Evolutionary conservation across 2,113 vertebrate genomes (phyloP).

Genomic region (Oophaga pumilio): DNA sequence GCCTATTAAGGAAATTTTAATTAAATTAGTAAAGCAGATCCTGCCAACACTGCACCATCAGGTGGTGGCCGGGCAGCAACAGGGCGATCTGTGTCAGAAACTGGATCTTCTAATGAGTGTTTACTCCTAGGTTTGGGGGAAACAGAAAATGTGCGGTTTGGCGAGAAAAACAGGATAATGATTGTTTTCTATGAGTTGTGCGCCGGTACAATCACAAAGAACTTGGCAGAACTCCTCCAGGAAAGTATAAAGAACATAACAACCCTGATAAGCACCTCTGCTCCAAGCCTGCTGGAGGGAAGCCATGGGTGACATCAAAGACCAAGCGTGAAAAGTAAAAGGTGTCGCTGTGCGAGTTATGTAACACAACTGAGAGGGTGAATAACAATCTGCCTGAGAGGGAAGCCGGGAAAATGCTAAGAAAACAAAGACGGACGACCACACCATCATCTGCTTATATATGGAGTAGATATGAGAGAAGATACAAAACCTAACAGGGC

Average conservation of each 20-base stretch:
- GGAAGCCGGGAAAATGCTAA: neutral
- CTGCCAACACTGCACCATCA: neutral
- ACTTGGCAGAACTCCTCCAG: slow-evolving; percentile 17
- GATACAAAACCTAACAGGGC: no score
- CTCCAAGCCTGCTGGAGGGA: neutral
- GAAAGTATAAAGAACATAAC: slow-evolving; percentile 3
- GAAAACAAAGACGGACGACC: no score
- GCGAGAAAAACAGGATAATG: neutral
- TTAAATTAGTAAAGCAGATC: neutral
- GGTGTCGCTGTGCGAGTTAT: neutral
- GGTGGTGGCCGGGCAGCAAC: neutral
- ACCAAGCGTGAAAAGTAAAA: neutral
- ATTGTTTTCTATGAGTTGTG: slow-evolving; percentile 18
- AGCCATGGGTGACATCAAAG: slow-evolving; percentile 44
- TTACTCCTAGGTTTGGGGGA: neutral
- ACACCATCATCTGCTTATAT: neutral
- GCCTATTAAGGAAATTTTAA: no score
- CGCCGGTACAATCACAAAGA: neutral
- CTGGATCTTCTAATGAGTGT: neutral
- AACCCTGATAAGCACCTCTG: neutral
- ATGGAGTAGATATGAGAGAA: neutral
- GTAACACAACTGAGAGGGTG: neutral
- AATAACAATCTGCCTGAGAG: slow-evolving; percentile 19
- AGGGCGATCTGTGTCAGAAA: neutral
- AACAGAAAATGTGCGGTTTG: neutral